Base-by-base conservation (phyloP, 2,797 vertebrate species). In the Danio choprae region DNA sequence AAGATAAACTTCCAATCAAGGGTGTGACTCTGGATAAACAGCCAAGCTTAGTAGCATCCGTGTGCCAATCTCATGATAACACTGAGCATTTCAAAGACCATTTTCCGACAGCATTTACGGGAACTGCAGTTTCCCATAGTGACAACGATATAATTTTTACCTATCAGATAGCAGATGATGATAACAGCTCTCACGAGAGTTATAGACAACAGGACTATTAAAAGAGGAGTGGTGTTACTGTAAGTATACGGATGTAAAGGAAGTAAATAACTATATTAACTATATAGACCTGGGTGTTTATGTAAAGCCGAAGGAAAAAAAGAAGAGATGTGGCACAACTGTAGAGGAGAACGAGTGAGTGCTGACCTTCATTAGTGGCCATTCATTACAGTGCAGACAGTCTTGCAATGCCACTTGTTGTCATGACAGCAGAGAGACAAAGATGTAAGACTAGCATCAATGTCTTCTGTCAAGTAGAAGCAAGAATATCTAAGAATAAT, bases 351-450 rank as follows among this genome's bases (percentile, higher is more conserved):
- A 81, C 71, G 43, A 40, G 60, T 79, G 75, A 79, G 40, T 44
- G 43, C 65, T 74, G 76, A 62, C 79, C 67, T 68, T 50, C 77
- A 77, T 50, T 38, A 16, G 22, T 46, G 40, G 43, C 40, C 55
- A 84, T 73, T 82, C 77, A 75, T 74, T 81, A 85, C 51, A 48
- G 46, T 56, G 10, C 67, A 43, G 74, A 59, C 44, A 41, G 29
- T 48, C n/a, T 44, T 78, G 63, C 70, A 16, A 51, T 41, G 41
- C n/a, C 50, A 58, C 9, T 51, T 38, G 74, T 84, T 83, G 60
- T 68, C 78, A 83, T 86, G 74, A 74, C 70, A 63, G 71, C 83
- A 22, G 60, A 56, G 40, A 6, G 41, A 38, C 13, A 59, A 44
- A 68, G 40, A 56, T 4, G 48, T 20, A 79, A 36, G 40, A 63